Conservation (phyloP, 2,797 vertebrate genomes). For the Sebastolobus alascanus region DNA sequence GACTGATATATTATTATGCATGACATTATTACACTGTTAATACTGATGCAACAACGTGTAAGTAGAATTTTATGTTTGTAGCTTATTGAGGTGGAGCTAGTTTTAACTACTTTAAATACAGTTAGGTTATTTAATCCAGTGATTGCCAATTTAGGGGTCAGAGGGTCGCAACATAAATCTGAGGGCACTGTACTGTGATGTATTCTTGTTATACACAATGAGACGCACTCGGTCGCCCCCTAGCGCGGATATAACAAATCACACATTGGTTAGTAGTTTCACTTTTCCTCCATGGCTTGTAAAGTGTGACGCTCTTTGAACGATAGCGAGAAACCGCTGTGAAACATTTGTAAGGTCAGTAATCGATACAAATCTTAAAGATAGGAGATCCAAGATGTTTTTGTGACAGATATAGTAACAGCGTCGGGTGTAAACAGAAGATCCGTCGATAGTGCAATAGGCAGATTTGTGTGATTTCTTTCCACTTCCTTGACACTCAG, state of each 20-base stretch:
- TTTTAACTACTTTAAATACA: not conserved
- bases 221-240: conserved; percentile 44
- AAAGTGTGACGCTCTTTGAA: conserved; percentile 51
- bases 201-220: not conserved
- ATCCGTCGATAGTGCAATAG: not conserved
- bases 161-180: not conserved
- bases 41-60: not conserved
- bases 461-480: conserved; percentile 43
- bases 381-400: not conserved
- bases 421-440: not conserved
- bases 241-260: not conserved
- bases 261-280: conserved; percentile 64
- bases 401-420: not conserved
- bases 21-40: not conserved
- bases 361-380: not conserved
- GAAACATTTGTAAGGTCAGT: conserved; percentile 58
- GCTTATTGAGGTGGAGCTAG: not conserved
- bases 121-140: not conserved
- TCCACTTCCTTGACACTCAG: conserved; percentile 72
- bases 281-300: conserved; percentile 66
- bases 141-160: not conserved
- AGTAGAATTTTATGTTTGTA: not conserved
- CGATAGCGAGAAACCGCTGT: conserved; percentile 16
- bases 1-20: not conserved
- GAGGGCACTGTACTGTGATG: not conserved